These are phyloP conservation scores for Matsumyia berberina DNA, from an alignment of 2,888 invertebrate genomes.

Conservation along the genomic window DNA sequence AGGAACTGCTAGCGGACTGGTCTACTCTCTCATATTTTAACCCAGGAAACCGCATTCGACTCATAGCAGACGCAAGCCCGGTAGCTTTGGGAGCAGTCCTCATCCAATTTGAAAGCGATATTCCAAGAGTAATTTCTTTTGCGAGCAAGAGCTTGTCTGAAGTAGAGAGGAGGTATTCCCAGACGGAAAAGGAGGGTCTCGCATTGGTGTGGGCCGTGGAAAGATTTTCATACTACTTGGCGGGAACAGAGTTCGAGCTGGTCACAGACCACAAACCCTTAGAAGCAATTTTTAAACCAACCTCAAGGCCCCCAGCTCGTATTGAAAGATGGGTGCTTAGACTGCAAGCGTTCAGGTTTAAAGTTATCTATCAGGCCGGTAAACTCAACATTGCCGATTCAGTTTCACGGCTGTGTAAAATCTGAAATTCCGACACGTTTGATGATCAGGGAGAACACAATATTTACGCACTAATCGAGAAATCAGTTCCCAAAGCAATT, in stretches of 20 bases:
- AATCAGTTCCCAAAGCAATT: constrained; percentile 5
- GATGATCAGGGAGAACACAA: constrained; percentile 45
- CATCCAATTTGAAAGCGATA: constrained; percentile 63
- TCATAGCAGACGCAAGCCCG: constrained; percentile 70
- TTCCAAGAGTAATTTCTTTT: constrained; percentile 64
- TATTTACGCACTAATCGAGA: constrained; percentile 37
- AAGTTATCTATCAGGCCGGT: neutral
- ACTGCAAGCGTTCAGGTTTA: neutral
- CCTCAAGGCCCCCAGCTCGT: constrained; percentile 1
- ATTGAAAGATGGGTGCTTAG: constrained; percentile 31
- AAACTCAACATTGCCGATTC: constrained; percentile 30
- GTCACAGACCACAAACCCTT: constrained; percentile 46
- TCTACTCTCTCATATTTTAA: constrained; percentile 78
- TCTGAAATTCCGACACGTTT: constrained; percentile 9
- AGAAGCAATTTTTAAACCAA: constrained; percentile 11
- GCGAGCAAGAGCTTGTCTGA: constrained; percentile 71
- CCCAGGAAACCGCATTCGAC: constrained; percentile 56
- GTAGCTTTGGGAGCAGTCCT: constrained; percentile 73
- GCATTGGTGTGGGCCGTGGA: constrained; percentile 71
- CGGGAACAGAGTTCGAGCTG: constrained; percentile 46
- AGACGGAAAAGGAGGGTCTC: constrained; percentile 74
- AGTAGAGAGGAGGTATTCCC: constrained; percentile 66
- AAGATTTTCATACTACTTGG: constrained; percentile 56
- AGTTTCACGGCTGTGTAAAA: constrained; percentile 42
- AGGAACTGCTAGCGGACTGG: constrained; percentile 38